phyloP scores from a whole-genome alignment of 2,888 invertebrate species.

The Nemotelus nigrinus region DNA sequence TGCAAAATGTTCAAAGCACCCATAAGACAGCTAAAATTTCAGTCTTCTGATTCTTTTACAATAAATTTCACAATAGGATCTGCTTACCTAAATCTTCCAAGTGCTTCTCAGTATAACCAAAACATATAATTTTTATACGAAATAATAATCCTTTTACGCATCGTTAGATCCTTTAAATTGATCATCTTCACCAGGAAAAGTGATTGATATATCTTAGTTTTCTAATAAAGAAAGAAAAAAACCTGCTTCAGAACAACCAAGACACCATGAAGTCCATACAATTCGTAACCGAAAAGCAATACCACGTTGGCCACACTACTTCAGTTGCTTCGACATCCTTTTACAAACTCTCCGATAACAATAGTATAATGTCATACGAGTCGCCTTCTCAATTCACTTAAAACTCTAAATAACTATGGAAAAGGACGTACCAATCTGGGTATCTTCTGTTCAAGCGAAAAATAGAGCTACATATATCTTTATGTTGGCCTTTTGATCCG shows the following conservation, averaged over 20 bases:
- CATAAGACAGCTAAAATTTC: too few species aligned
- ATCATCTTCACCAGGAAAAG: neutral
- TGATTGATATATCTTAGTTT: neutral
- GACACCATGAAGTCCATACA: constrained; percentile 24
- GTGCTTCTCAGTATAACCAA: too few species aligned
- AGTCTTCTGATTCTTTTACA: too few species aligned
- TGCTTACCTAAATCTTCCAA: too few species aligned
- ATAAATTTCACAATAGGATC: too few species aligned
- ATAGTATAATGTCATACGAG: neutral
- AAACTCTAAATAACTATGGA: neutral
- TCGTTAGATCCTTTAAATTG: constrained; percentile 19
- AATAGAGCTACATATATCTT: neutral
- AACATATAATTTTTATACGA: too few species aligned
- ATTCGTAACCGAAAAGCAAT: constrained; percentile 38
- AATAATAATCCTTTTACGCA: constrained; percentile 30
- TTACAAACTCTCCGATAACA: constrained; percentile 26
- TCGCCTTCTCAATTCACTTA: neutral
- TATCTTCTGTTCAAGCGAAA: too few species aligned
- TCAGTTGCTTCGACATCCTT: constrained; percentile 36
- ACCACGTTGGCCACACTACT: constrained; percentile 41
- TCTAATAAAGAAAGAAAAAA: neutral
- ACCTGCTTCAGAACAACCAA: constrained; percentile 6
- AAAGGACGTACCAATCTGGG: too few species aligned
- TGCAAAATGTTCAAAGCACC: too few species aligned
- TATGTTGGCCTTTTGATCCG: constrained; percentile 26